These are phyloP conservation scores for Antennarius striatus DNA, from an alignment of 2,113 vertebrate species.

Conservation along the genomic window DNA sequence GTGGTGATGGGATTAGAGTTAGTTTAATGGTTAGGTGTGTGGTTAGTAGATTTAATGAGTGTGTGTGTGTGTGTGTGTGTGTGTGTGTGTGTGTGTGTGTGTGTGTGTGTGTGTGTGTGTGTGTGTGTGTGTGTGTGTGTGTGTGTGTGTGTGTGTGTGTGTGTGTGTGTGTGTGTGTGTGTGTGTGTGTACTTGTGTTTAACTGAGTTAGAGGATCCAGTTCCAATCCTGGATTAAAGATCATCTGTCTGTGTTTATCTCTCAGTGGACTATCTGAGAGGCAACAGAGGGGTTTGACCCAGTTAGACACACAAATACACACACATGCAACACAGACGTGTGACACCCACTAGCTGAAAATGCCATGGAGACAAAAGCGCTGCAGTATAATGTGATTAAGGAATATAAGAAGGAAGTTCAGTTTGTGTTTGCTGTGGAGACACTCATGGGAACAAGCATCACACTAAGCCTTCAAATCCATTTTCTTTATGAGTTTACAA, in stretches of 20 bases:
- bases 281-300: constrained; percentile 62
- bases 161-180: too few species aligned
- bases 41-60: background rate
- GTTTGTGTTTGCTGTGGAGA: constrained; percentile 42
- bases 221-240: constrained; percentile 64
- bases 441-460: too few species aligned
- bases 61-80: background rate
- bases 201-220: constrained; percentile 61
- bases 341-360: background rate
- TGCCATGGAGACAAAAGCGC: constrained; percentile 5
- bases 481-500: too few species aligned
- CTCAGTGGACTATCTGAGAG: constrained; percentile 42
- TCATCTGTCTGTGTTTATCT: constrained; percentile 54
- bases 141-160: background rate
- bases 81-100: too few species aligned
- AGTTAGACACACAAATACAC: constrained; percentile 38
- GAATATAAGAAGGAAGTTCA: constrained; percentile 4
- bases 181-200: constrained; percentile 22
- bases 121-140: background rate
- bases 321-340: background rate
- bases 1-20: background rate
- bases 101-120: too few species aligned
- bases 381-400: constrained; percentile 13
- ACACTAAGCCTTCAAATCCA: too few species aligned
- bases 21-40: constrained; percentile 10